phyloP scores from a whole-genome alignment of 2,888 invertebrate genomes.

The Dione juno region DNA sequence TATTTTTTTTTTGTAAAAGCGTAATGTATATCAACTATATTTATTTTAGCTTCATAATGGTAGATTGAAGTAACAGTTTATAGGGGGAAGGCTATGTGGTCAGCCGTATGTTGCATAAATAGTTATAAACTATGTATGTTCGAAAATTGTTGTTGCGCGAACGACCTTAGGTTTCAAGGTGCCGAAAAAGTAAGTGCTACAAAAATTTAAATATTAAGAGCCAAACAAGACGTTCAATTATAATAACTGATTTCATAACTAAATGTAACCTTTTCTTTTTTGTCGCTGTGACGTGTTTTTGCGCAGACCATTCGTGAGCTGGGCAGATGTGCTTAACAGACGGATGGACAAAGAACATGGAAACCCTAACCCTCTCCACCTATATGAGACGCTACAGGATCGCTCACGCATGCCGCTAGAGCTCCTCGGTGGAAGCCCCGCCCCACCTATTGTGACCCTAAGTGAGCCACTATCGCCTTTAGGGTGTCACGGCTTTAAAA shows the following conservation, averaged over 20 bases:
- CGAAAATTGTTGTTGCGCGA: slow-evolving; percentile 63
- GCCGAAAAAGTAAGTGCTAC: slow-evolving; percentile 54
- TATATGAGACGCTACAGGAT: no score
- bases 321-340: no score
- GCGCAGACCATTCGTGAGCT: no score
- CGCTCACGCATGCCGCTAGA: no score
- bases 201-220: slow-evolving; percentile 48
- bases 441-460: no score
- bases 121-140: slow-evolving; percentile 58
- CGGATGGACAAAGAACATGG: no score
- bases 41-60: slow-evolving; percentile 31
- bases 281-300: no score
- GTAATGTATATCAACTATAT: slow-evolving; percentile 48
- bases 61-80: slow-evolving; percentile 44
- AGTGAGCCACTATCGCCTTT: no score
- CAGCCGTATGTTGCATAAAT: slow-evolving; percentile 64
- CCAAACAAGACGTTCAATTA: slow-evolving; percentile 21
- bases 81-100: slow-evolving; percentile 65
- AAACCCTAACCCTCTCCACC: no score
- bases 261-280: neutral
- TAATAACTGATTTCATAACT: neutral
- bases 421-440: no score
- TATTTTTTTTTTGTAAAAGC: slow-evolving; percentile 38
- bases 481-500: no score
- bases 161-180: slow-evolving; percentile 63